These are phyloP conservation scores for Anhinga rufa DNA, from an alignment of 2,113 vertebrate species.

Conservation along the genomic window DNA sequence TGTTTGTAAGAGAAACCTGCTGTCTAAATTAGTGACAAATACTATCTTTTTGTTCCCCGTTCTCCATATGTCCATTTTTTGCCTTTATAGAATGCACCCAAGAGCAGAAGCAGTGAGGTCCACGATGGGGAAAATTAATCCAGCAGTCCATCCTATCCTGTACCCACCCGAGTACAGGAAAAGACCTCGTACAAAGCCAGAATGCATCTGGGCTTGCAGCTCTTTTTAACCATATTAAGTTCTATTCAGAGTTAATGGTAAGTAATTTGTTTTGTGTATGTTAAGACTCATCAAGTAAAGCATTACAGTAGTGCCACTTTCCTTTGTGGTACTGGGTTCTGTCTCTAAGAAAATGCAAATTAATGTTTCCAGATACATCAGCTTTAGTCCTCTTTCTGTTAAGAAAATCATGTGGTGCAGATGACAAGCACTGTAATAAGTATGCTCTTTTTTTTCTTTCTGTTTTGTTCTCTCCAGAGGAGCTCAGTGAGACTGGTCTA, in stretches of 20 bases:
- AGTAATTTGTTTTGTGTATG: background rate
- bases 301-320: background rate
- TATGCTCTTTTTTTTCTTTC: background rate
- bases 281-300: background rate
- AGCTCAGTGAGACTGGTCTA: background rate
- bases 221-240: background rate
- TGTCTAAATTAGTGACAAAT: background rate
- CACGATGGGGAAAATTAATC: background rate
- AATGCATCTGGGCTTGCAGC: background rate
- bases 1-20: background rate
- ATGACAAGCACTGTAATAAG: background rate
- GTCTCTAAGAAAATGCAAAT: background rate
- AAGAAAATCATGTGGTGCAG: background rate
- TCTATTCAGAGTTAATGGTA: background rate
- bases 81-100: background rate
- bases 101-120: background rate
- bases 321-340: background rate
- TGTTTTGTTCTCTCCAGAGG: background rate
- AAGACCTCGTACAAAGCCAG: background rate
- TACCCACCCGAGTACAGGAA: background rate
- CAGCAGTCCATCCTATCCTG: background rate
- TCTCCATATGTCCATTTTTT: background rate
- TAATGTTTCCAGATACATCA: background rate
- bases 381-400: background rate
- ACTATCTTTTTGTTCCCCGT: background rate